These are phyloP conservation scores for Caenorhabditis macrosperma DNA, from an alignment of 2,888 invertebrate species.

Conservation along the genomic window DNA sequence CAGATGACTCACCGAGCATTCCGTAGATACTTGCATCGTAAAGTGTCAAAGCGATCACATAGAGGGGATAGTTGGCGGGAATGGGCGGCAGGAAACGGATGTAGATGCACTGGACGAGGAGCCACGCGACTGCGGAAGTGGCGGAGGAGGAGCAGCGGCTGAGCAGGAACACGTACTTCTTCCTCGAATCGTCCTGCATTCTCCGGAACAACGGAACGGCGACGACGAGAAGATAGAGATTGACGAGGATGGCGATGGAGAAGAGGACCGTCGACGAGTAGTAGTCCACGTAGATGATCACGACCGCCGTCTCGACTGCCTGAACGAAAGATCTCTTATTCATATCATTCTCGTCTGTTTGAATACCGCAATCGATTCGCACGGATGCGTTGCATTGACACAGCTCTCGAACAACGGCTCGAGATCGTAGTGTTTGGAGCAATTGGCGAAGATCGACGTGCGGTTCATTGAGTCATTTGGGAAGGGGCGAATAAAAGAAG, in stretches of 20 bases:
- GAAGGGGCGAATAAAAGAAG: too few species aligned
- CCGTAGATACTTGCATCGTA: constrained; percentile 25
- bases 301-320: constrained; percentile 7
- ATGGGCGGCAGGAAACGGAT: constrained; percentile 23
- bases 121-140: neutral
- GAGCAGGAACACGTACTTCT: constrained; percentile 33
- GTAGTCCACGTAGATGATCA: constrained; percentile 16
- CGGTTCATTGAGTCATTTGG: constrained; percentile 24
- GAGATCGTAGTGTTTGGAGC: constrained; percentile 24
- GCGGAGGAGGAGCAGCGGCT: constrained; percentile 1
- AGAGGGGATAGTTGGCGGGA: constrained; percentile 3
- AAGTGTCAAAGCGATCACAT: constrained; percentile 10
- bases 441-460: constrained; percentile 31
- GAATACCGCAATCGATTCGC: neutral
- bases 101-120: constrained; percentile 29
- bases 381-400: constrained; percentile 26
- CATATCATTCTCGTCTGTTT: neutral
- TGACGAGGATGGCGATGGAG: constrained; percentile 8
- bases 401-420: constrained; percentile 9
- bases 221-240: constrained; percentile 21
- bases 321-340: neutral
- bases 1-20: constrained; percentile 24
- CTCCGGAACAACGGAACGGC: neutral
- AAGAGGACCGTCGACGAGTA: constrained; percentile 8
- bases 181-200: constrained; percentile 30